Evolutionary conservation across 2,888 invertebrate genomes (phyloP), one percentile per base, ranked within the genome.

Genomic region (Dynastes maya): DNA sequence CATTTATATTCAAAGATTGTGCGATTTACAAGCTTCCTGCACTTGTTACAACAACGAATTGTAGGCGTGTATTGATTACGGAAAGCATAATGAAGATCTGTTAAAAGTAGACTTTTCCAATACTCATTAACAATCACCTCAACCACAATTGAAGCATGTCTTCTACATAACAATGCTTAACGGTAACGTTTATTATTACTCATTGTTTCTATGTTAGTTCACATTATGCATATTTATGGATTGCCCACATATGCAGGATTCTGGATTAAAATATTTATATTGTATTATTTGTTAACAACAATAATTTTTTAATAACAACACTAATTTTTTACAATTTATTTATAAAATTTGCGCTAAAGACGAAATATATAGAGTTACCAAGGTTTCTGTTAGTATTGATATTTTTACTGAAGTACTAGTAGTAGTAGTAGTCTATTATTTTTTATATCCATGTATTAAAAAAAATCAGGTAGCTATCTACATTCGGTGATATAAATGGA

Each of bases 1-100:
- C 29, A 70, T 70, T 32, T 22, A 29, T 27, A 70, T 70, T 70
- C 68, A 53, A 70, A 51, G 29, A 32, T 22, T 22, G 68, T 29
- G 53, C 68, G 53, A 70, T 53, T 70, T 70, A 51, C 68, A 70
- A 49, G 49, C 53, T 70, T 70, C 68, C 68, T 13, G 68, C 27
- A 32, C 51, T 53, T 70, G 53, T 70, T 53, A 45, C n/a, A 29
- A 53, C 68, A 53, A 51, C 40, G 37, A 27, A 70, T 70, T 29
- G 51, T 51, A 53, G 45, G 8, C 68, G 68, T 53, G 68, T 13
- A 53, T 27, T 29, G 68, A 70, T 70, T 70, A 29, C 27, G 29
- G 51, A 70, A 27, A n/a, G 2, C 1, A 49, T 27, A 11, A 6
- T 22, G 37, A 11, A 11, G n/a, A 11, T 27, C 16, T 16, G 53